phyloP scores from a whole-genome alignment of 2,888 invertebrate species.

The Parnassius mnemosyne region DNA sequence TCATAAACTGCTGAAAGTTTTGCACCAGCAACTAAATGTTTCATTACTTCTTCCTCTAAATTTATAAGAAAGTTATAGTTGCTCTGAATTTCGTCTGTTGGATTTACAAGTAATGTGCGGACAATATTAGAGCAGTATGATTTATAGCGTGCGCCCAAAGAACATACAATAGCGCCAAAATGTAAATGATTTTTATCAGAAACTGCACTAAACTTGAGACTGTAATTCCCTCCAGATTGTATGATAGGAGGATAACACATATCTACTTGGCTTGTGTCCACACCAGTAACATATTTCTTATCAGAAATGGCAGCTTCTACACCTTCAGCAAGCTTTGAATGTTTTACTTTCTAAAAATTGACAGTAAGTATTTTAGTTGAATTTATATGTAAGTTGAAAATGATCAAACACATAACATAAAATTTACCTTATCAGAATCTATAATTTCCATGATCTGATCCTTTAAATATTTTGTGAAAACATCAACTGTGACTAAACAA shows the following conservation, averaged over 20 bases:
- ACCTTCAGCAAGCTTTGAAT: slow-evolving; percentile 95
- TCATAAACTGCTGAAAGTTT: slow-evolving; percentile 94
- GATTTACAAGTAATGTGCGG: slow-evolving; percentile 97
- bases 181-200: slow-evolving; percentile 97
- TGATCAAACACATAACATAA: neutral
- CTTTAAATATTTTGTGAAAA: slow-evolving; percentile 97
- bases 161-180: slow-evolving; percentile 97
- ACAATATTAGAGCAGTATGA: slow-evolving; percentile 99
- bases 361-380: no score
- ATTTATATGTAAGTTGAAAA: no score
- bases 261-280: slow-evolving; percentile 94
- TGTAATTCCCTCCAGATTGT: slow-evolving; percentile 99
- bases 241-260: slow-evolving; percentile 99
- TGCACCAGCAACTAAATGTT: slow-evolving; percentile 88
- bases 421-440: slow-evolving; percentile 93
- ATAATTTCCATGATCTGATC: slow-evolving; percentile 99
- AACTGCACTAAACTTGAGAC: slow-evolving; percentile 96
- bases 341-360: slow-evolving; percentile 92
- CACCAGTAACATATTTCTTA: slow-evolving; percentile 96
- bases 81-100: slow-evolving; percentile 87
- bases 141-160: slow-evolving; percentile 96
- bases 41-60: slow-evolving; percentile 94
- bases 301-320: slow-evolving; percentile 96
- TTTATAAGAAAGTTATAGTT: slow-evolving; percentile 95
- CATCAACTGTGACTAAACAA: slow-evolving; percentile 94